phyloP scores from a whole-genome alignment of 2,797 vertebrate genomes.

The Etheostoma perlongum region DNA sequence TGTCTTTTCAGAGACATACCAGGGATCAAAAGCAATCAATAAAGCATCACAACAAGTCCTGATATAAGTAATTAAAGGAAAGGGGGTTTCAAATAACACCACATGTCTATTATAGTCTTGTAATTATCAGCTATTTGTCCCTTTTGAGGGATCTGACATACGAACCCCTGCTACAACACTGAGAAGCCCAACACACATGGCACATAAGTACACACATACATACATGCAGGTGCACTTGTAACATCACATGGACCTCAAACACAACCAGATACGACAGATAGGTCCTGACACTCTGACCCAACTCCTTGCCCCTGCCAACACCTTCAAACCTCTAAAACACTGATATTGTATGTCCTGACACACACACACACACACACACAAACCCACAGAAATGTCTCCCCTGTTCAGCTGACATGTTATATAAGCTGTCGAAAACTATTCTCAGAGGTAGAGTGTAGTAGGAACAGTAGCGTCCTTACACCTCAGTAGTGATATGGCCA shows the following conservation, averaged over 20 bases:
- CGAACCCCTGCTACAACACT: conserved; percentile 39
- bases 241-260: background rate
- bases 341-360: conserved; percentile 60
- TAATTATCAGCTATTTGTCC: conserved; percentile 25
- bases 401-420: conserved; percentile 74
- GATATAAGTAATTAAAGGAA: background rate
- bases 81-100: background rate
- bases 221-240: conserved; percentile 6
- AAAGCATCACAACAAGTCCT: background rate
- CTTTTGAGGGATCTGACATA: conserved; percentile 55
- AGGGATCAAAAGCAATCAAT: background rate
- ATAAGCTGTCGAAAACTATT: conserved; percentile 74
- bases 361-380: conserved; percentile 31
- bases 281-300: conserved; percentile 66
- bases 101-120: background rate
- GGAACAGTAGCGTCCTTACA: conserved; percentile 57
- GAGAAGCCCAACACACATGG: conserved; percentile 2
- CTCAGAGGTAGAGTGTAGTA: conserved; percentile 47
- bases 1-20: background rate
- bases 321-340: conserved; percentile 56
- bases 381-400: conserved; percentile 50
- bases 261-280: conserved; percentile 46
- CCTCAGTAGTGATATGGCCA: conserved; percentile 40
- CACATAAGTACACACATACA: conserved; percentile 10
- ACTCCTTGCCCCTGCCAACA: conserved; percentile 67